Conservation (phyloP, 2,113 vertebrate genomes). For the Chitala chitala region DNA sequence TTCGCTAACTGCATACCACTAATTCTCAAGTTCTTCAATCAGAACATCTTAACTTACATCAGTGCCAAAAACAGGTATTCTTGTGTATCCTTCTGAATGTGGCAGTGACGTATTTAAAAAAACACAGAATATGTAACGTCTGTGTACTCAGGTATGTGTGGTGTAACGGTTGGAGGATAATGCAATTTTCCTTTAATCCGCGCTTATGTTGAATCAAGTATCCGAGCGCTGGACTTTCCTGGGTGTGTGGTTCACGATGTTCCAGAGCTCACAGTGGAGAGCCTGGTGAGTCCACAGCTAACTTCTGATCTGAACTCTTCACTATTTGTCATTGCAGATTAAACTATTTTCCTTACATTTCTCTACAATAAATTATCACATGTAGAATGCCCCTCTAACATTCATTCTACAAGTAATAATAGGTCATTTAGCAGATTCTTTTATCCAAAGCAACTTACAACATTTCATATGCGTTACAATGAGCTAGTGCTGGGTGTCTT, state of each 20-base stretch:
- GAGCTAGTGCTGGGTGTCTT: too few relatives aligned
- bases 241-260: constrained; percentile 81
- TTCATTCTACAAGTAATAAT: too few relatives aligned
- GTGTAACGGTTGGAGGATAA: too few relatives aligned
- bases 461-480: too few relatives aligned
- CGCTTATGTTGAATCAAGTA: constrained; percentile 54
- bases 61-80: constrained; percentile 91
- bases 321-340: neutral
- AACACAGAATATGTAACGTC: too few relatives aligned
- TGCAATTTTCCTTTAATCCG: neutral
- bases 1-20: constrained; percentile 98
- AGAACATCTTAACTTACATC: constrained; percentile 97
- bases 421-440: too few relatives aligned
- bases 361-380: too few relatives aligned
- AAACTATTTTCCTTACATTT: neutral
- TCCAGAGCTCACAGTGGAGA: constrained; percentile 90
- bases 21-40: constrained; percentile 99
- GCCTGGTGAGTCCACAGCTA: constrained; percentile 72
- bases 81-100: neutral
- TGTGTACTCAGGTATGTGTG: too few relatives aligned
- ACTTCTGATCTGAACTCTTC: neutral
- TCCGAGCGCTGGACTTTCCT: constrained; percentile 86
- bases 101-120: neutral
- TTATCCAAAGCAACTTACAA: too few relatives aligned
- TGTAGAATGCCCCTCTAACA: too few relatives aligned